Base-by-base conservation (phyloP, 2,797 vertebrate genomes). In the Buceros bicornis region DNA sequence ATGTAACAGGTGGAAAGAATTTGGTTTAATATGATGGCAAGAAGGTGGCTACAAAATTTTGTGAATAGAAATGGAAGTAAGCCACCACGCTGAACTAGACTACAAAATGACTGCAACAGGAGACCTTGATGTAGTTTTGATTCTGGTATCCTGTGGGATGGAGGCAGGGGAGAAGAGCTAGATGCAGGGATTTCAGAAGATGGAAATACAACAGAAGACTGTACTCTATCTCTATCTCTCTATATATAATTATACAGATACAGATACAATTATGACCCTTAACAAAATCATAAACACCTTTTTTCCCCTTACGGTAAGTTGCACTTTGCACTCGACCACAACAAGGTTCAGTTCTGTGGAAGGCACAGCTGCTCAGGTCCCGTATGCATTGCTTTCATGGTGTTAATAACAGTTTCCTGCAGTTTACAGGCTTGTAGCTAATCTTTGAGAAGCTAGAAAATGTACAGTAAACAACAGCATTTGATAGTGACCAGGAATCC, bases 91-190 rank as follows among this genome's bases (percentile, higher is more conserved):
- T 93, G 72, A 95, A 69, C n/a, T 50, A 60, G 12, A 91, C 53
- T 89, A 45, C 43, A 74, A 66, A 97, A 94, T 26, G 20, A 91
- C 26, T 76, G 61, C 61, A 82, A 42, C 6, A 43, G 60, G 43
- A 69, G 43, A 87, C 87, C 91, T 94, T 97, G 67, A 94, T 96
- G 82, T 69, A 70, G 85, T 79, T 72, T 80, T 83, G 80, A 57
- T 58, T 71, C 28, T 56, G 56, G 14, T 62, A 50, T 64, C 64
- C 73, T 80, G 83, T 62, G 54, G 50, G 50, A 54, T 0, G 0
- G 61, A 72, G 24, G 14, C 1, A 8, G 24, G 48, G 25, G 13
- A 61, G 19, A 12, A 24, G 35, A 73, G 18, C 57, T 70, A 67
- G 35, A 54, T 35, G 10, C 26, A 82, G n/a, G 77, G 57, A 61